Evolutionary conservation across 2,797 vertebrate species (phyloP), one percentile per base, ranked within the genome.

Genomic region (Spinus pinus): DNA sequence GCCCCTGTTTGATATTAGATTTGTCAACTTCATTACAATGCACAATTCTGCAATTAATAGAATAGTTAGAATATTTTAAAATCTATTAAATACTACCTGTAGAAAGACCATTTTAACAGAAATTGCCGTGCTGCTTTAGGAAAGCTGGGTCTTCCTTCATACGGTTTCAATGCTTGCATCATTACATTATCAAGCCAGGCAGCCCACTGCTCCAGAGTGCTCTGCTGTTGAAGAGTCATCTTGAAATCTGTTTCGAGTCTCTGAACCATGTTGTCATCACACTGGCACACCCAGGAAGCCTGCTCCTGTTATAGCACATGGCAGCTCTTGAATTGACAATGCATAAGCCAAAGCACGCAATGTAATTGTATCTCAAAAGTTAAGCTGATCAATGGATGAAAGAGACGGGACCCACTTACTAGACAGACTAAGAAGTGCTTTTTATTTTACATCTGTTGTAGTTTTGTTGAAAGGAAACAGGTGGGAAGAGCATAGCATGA

Each of bases 201-300:
- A 66, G 98, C 98, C 98, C 98, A 98, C 97, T 98, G 98, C 94
- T 98, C 98, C 97, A 98, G 97, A 92, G 98, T 98, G 96, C 98
- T 98, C 97, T 98, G 98, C 97, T 98, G 98, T 19, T 98, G 98
- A 93, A 98, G 98, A 81, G 98, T 98, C 98, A 98, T 98, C 97
- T 98, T 98, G 97, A 98, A 98, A 95, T 98, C 98, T 72, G 98
- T 98, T 96, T 98, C 98, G 50, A 98, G 96, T 97, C 98, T 98
- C 89, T 98, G 98, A 96, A 98, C 98, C 98, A 98, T 98, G 80
- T 97, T 98, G 97, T 98, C 98, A 85, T 98, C 98, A 98, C 98
- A 98, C 97, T 98, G 98, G 91, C 98, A 98, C 62, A 98, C 98
- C 98, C 98, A 98, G 97, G 98, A 98, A 97, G 98, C 98, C 98